Evolutionary conservation across 2,797 vertebrate species (phyloP).

Genomic region (Chiroxiphia lanceolata): DNA sequence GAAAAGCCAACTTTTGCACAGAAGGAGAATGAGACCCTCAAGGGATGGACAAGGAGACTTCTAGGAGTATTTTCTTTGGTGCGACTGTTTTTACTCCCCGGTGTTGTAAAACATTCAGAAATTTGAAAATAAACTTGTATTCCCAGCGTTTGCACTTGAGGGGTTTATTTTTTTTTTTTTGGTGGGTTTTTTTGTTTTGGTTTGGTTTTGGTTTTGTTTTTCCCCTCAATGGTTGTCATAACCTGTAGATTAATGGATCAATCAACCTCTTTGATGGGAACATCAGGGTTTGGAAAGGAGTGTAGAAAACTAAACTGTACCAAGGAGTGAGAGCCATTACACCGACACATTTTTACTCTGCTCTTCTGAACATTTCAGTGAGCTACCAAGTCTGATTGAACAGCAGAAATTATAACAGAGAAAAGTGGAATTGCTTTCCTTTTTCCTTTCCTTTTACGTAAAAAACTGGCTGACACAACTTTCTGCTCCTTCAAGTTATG

Average conservation of each 20-base stretch:
- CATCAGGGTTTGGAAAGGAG: not conserved
- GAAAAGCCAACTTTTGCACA: not conserved
- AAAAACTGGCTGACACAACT: not conserved
- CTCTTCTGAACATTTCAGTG: not conserved
- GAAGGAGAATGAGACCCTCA: not conserved
- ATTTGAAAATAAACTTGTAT: not conserved
- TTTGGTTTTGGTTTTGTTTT: not conserved
- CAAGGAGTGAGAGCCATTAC: not conserved
- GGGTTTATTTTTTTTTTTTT: not conserved
- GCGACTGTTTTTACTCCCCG: not conserved
- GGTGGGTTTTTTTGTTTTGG: not conserved
- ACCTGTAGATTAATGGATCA: not conserved
- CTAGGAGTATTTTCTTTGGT: not conserved
- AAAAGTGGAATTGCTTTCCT: not conserved
- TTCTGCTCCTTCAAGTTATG: not conserved
- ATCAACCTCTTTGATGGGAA: not conserved
- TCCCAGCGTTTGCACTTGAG: not conserved
- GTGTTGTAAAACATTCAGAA: not conserved
- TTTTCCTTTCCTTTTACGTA: not conserved
- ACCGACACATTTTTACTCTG: accelerated
- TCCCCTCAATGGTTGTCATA: accelerated
- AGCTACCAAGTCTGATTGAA: not conserved
- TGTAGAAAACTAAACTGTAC: not conserved
- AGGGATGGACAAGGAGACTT: not conserved
- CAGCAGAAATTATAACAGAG: not conserved